These are phyloP conservation scores for Drosophila tani DNA, from an alignment of 1,140 invertebrate species.

Conservation along the genomic window DNA sequence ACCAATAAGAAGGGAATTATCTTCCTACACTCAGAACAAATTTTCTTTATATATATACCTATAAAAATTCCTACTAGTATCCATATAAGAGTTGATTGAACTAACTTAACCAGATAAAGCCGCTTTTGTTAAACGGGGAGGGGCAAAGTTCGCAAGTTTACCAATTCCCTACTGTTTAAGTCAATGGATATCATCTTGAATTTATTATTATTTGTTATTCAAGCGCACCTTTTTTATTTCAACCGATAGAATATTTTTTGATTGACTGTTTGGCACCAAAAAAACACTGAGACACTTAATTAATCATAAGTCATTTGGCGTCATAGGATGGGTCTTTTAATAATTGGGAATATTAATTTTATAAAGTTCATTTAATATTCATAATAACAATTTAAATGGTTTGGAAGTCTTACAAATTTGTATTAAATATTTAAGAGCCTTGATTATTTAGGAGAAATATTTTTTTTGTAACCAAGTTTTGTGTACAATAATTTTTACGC, in stretches of 20 bases:
- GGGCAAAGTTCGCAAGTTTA: background rate
- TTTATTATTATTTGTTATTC: background rate
- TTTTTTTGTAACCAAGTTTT: background rate
- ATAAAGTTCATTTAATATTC: no score
- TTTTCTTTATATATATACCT: no score
- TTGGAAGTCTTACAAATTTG: background rate
- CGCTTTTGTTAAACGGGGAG: background rate
- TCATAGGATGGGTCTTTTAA: background rate
- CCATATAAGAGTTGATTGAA: background rate
- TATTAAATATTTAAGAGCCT: background rate
- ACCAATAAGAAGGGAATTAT: no score
- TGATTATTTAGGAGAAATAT: background rate
- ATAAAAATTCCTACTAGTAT: background rate
- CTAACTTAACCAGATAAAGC: background rate
- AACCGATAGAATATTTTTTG: background rate
- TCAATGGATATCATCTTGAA: background rate
- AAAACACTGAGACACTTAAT: background rate
- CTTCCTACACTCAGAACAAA: no score
- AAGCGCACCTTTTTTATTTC: background rate
- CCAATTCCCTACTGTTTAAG: background rate
- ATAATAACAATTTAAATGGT: background rate
- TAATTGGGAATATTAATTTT: background rate
- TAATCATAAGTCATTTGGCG: background rate
- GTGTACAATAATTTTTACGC: background rate
- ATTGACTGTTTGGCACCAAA: background rate